Evolutionary conservation across 2,113 vertebrate species (phyloP), one percentile per base, ranked within the genome.

Genomic region (Catagonus wagneri): DNA sequence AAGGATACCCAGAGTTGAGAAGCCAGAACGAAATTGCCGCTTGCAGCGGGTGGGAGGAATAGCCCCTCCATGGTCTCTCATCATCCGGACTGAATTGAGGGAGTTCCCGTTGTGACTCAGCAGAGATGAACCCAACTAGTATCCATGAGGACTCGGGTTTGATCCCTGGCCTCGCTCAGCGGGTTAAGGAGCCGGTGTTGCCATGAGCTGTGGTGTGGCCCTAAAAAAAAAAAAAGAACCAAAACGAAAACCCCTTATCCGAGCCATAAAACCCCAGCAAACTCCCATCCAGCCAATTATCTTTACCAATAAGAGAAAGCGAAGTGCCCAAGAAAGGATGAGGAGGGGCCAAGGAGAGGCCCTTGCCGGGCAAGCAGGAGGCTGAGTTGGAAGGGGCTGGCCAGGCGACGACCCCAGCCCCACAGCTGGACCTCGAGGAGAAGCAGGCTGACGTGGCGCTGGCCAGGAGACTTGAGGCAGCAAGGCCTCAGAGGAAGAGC

Each of bases 211-310:
- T 44, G 44, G 44, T 44, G 44, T 44, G 8, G 44, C 44, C 44
- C 44, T 44, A 44, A 44, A 44, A 44, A 44, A 44, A 44, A 44
- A 44, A 44, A 44, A 44, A 54, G 69, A 54, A 78, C 86, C 72
- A 86, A 89, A 81, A 80, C 32, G 89, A 91, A 97, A 87, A 94
- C 94, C 80, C 76, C 78, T 88, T 50, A 87, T 96, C 84, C 32
- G 50, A 86, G 88, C 83, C 69, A 84, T 87, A 56, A 88, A 86
- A 83, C 36, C 50, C 36, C 2, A 0, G 11, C 75, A 32, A 65
- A 52, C 56, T 39, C 23, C 81, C 61, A 72, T 20, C 29, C 15
- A 69, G 83, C 29, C 84, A 76, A 66, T 50, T 87, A 17, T 71
- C 58, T 94, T 93, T 69, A 69, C 81, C 72, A 91, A 15, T 76